A percentile compares a stretch with the other conserved stretches of the same genome.
Evolutionary conservation across 2,888 invertebrate genomes (phyloP).

Genomic region (Neuroscelio doddi): DNA sequence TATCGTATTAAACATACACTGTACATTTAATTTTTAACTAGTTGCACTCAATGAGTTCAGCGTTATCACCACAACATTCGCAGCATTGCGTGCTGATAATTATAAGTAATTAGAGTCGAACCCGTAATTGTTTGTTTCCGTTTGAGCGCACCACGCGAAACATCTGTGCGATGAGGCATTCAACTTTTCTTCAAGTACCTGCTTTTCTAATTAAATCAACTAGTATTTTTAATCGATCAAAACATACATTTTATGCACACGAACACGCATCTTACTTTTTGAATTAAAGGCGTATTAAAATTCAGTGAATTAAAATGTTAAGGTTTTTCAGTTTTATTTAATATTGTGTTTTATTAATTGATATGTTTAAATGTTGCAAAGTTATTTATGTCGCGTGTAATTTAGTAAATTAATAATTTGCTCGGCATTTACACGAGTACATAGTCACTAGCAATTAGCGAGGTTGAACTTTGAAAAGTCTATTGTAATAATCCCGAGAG

Average conservation of each 20-base stretch:
- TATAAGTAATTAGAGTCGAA: constrained; percentile 45
- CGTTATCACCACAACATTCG: no score
- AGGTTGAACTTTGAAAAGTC: constrained; percentile 2
- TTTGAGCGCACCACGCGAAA: neutral
- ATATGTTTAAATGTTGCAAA: no score
- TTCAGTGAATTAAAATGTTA: no score
- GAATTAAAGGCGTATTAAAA: neutral
- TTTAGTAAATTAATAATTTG: no score
- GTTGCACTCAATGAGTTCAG: no score
- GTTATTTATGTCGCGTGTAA: no score
- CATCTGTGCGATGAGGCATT: neutral
- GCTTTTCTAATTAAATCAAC: neutral
- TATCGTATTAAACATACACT: no score
- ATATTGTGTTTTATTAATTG: no score
- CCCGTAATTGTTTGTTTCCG: constrained; percentile 15
- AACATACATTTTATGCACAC: neutral
- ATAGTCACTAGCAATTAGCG: neutral
- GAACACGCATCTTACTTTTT: neutral
- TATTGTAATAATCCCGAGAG: neutral
- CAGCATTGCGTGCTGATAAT: constrained; percentile 33
- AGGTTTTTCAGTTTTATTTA: no score
- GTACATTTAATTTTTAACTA: no score
- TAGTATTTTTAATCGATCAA: neutral
- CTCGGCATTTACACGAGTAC: no score
- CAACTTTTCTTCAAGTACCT: neutral